Conservation (phyloP, 2,797 vertebrate species). For the Periparus ater region DNA sequence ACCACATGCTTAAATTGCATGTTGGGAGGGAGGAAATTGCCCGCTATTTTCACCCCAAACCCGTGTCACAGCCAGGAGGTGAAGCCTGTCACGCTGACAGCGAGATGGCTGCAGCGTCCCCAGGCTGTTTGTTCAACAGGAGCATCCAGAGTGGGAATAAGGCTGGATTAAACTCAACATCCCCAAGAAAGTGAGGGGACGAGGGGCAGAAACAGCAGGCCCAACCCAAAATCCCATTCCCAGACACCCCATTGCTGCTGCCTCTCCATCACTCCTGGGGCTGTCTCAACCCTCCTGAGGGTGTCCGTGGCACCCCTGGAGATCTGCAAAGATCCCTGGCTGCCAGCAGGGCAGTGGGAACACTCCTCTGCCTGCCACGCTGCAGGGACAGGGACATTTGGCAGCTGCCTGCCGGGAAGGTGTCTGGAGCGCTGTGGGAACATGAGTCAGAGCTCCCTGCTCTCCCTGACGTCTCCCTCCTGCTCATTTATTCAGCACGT, state of each 20-base stretch:
- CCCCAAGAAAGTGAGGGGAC: fast-evolving
- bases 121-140: fast-evolving
- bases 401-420: slow-evolving; percentile 36
- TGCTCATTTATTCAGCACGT: slow-evolving; percentile 43
- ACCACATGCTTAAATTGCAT: neutral
- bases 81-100: neutral
- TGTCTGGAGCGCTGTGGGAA: slow-evolving; percentile 10
- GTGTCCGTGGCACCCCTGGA: neutral
- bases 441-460: slow-evolving; percentile 36
- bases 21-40: neutral
- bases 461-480: slow-evolving; percentile 25
- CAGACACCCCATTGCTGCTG: neutral
- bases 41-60: neutral
- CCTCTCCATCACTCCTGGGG: neutral
- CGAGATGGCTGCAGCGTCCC: neutral
- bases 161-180: neutral
- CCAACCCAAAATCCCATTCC: neutral
- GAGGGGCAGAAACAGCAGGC: fast-evolving
- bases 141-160: neutral
- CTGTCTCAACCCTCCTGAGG: neutral
- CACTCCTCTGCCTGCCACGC: fast-evolving
- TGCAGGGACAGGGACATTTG: neutral
- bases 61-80: neutral
- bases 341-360: neutral
- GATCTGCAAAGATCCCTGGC: neutral